Conservation (phyloP, 2,797 vertebrate genomes). For the Rhodeus uyekii region DNA sequence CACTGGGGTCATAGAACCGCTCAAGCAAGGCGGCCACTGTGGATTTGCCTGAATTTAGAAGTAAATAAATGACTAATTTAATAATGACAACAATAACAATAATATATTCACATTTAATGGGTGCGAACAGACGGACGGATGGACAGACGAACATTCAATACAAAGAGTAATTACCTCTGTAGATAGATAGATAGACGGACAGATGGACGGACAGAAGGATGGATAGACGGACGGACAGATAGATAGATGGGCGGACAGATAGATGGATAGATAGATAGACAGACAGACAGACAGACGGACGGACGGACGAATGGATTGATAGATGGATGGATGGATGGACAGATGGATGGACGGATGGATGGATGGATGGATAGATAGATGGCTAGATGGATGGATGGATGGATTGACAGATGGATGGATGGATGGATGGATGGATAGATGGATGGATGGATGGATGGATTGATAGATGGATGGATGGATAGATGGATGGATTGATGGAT, state of each 20-base stretch:
- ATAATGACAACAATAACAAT: neutral
- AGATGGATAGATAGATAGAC: accelerated
- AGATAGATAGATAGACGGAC: accelerated
- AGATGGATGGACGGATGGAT: neutral
- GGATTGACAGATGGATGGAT: no score
- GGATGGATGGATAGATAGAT: accelerated
- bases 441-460: accelerated
- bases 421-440: accelerated
- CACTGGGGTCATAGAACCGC: conserved; percentile 90
- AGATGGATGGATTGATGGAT: accelerated
- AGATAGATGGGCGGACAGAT: accelerated
- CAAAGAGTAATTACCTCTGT: no score
- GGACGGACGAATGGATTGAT: accelerated
- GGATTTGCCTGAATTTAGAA: conserved; percentile 85
- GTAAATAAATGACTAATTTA: neutral
- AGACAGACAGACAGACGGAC: accelerated
- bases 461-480: neutral
- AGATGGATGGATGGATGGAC: accelerated
- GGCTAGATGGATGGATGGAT: neutral
- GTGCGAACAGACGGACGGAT: neutral
- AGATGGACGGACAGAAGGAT: neutral
- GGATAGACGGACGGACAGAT: accelerated
- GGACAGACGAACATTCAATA: no score
- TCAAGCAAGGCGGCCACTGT: conserved; percentile 91
- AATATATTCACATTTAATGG: neutral